phyloP scores from a whole-genome alignment of 2,113 vertebrate species.

The Daboia siamensis region DNA sequence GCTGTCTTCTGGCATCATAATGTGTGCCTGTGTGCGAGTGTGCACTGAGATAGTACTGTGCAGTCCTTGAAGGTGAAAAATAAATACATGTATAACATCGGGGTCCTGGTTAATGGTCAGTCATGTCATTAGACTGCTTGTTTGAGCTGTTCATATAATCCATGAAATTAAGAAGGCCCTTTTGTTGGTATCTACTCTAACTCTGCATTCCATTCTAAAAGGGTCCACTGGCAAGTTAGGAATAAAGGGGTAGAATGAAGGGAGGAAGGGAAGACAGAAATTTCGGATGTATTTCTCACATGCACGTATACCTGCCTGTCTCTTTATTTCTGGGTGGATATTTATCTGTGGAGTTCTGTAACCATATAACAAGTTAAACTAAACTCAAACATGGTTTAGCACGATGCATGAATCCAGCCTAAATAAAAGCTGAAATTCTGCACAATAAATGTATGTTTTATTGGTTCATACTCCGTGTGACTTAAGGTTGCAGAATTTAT shows the following conservation, averaged over 20 bases:
- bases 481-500: background rate
- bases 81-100: background rate
- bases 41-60: background rate
- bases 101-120: background rate
- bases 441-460: background rate
- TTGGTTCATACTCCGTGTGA: background rate
- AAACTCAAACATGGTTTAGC: background rate
- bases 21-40: conserved; percentile 44
- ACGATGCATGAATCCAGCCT: background rate
- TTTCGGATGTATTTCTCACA: background rate
- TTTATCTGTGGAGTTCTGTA: background rate
- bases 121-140: background rate
- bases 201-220: background rate
- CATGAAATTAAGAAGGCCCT: background rate
- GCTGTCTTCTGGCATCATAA: conserved; percentile 53
- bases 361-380: background rate
- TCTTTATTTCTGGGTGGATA: background rate
- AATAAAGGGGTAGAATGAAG: background rate
- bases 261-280: background rate
- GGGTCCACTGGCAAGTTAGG: background rate
- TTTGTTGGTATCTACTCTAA: background rate
- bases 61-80: background rate
- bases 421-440: background rate
- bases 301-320: background rate
- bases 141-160: background rate